A percentile compares a stretch with the other conserved stretches of the same genome.
Evolutionary conservation across 2,113 vertebrate species (phyloP).

Genomic region (human): DNA sequence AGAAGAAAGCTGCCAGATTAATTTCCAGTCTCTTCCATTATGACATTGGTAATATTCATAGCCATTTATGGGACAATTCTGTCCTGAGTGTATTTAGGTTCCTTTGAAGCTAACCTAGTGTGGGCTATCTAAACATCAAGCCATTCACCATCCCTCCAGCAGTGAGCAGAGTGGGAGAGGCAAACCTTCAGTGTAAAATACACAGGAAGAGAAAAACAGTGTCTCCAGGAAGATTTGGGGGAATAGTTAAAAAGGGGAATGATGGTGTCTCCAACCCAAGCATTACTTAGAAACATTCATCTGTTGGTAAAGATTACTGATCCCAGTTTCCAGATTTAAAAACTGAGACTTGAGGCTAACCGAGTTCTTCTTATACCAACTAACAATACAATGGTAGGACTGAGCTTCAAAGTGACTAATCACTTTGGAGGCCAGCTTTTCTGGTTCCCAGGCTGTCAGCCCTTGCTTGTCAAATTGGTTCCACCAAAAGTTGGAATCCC

Average conservation of each 20-base stretch:
- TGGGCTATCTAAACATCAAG: neutral
- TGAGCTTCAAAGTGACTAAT: neutral
- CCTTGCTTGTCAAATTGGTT: slow-evolving; percentile 56
- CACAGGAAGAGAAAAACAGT: neutral
- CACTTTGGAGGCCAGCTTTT: slow-evolving; percentile 13
- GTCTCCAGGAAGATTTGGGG: neutral
- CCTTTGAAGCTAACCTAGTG: neutral
- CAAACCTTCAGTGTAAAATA: neutral
- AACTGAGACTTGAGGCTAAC: neutral
- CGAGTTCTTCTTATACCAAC: neutral
- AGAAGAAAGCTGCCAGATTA: neutral
- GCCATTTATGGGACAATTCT: neutral
- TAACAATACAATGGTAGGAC: neutral
- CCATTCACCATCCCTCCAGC: neutral
- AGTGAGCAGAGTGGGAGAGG: neutral
- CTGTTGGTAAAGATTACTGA: neutral
- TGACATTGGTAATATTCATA: neutral
- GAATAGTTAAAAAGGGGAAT: neutral
- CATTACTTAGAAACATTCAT: neutral
- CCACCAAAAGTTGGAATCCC: slow-evolving; percentile 48
- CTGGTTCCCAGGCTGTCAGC: slow-evolving; percentile 68
- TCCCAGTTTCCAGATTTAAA: slow-evolving; percentile 40
- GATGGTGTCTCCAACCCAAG: neutral
- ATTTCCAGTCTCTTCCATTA: neutral
- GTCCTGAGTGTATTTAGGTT: neutral